Evolutionary conservation across 1,140 invertebrate species (phyloP).

Genomic region (Aphaenogaster floridana): DNA sequence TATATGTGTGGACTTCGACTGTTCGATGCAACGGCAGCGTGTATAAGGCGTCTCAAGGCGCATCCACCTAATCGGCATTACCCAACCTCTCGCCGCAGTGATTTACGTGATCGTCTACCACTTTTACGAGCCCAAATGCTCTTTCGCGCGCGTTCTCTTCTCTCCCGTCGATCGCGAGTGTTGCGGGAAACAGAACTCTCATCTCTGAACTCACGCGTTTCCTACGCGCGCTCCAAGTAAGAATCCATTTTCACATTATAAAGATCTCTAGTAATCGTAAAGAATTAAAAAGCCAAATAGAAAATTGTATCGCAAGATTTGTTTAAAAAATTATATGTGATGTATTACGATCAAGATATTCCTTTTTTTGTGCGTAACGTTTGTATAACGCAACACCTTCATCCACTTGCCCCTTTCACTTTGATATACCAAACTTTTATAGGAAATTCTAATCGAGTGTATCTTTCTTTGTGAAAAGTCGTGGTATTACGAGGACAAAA

Average conservation of each 20-base stretch:
- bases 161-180: slow-evolving; percentile 17
- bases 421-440: not conserved
- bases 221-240: not conserved
- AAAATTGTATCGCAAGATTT: not conserved
- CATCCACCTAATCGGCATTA: slow-evolving; percentile 69
- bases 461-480: not conserved
- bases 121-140: slow-evolving; percentile 56
- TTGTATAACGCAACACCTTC: not conserved
- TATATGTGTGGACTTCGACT: slow-evolving; percentile 50
- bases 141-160: slow-evolving; percentile 52
- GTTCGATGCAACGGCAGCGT: not conserved
- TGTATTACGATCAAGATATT: not conserved
- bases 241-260: not conserved
- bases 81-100: slow-evolving; percentile 39
- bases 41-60: slow-evolving; percentile 48
- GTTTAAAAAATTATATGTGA: not conserved
- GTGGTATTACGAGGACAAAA: not conserved
- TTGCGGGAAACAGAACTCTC: slow-evolving; percentile 20
- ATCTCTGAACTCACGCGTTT: not conserved
- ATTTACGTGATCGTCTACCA: slow-evolving; percentile 57
- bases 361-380: not conserved
- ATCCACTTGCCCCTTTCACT: not conserved
- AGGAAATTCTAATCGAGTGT: not conserved
- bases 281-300: not conserved
- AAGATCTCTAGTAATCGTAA: not conserved